Evolutionary conservation across 2,888 invertebrate genomes (phyloP).

Genomic region (Acleris laterana): DNA sequence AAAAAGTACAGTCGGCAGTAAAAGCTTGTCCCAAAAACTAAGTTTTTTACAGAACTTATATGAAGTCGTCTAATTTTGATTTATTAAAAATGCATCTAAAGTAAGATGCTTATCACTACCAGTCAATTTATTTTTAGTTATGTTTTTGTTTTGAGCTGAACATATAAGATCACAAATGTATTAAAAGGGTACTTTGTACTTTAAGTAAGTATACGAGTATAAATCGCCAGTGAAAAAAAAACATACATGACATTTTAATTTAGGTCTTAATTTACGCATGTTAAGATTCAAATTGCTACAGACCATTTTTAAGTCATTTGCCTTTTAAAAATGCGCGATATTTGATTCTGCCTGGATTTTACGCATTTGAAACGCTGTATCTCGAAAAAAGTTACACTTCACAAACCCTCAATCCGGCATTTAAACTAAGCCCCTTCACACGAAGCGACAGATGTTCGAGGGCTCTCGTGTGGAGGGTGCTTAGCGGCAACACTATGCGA

Average conservation of each 20-base stretch:
- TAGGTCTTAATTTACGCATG: not conserved
- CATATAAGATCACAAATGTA: too few species aligned
- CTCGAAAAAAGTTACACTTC: conserved; percentile 34
- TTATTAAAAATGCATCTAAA: too few species aligned
- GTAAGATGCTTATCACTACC: too few species aligned
- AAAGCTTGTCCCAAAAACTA: too few species aligned
- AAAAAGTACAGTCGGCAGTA: too few species aligned
- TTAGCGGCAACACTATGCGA: conserved; percentile 57
- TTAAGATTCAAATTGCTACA: not conserved
- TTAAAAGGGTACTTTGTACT: too few species aligned
- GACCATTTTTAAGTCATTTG: too few species aligned
- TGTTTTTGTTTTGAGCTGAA: too few species aligned
- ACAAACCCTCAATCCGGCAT: conserved; percentile 45
- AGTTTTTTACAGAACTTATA: too few species aligned
- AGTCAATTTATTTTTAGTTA: too few species aligned
- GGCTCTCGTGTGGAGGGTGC: conserved; percentile 60
- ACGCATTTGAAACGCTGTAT: conserved; percentile 20
- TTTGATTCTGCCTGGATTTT: not conserved
- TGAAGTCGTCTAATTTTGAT: too few species aligned
- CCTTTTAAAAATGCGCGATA: too few species aligned
- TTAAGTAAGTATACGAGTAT: not conserved
- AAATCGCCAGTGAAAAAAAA: not conserved
- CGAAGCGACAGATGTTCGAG: conserved; percentile 72
- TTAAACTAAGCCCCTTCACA: conserved; percentile 43
- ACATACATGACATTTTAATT: not conserved